Evolutionary conservation across 2,113 vertebrate species (phyloP).

Genomic region (Xenotilapia caudafasciata): DNA sequence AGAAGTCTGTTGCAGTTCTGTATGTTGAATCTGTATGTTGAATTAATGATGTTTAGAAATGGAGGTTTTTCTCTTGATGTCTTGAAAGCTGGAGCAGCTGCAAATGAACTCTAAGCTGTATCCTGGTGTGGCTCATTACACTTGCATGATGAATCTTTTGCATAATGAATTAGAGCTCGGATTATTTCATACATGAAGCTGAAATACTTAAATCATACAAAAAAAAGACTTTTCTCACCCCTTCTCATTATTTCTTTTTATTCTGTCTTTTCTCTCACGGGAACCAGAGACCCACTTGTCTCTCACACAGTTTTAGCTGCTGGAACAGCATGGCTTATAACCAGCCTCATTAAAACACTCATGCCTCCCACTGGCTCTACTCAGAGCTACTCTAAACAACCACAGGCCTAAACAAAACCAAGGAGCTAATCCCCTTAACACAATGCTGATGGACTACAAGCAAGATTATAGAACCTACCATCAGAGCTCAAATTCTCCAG

Average conservation of each 20-base stretch:
- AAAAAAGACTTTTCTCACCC: not conserved
- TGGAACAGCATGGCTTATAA: conserved; percentile 36
- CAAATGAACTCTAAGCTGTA: not conserved
- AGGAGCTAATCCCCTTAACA: conserved; percentile 19
- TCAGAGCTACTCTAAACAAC: conserved; percentile 29
- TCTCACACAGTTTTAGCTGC: conserved; percentile 35
- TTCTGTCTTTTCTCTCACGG: conserved; percentile 19
- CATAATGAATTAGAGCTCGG: not conserved
- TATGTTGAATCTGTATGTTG: not conserved
- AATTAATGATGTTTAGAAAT: not conserved
- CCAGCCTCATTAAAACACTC: conserved; percentile 39
- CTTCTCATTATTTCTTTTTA: not conserved
- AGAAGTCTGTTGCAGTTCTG: not conserved
- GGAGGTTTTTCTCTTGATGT: not conserved
- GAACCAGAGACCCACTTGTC: conserved; percentile 36
- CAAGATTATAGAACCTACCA: not conserved
- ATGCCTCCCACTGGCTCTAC: conserved; percentile 17
- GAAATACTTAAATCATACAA: not conserved
- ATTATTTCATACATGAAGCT: not conserved
- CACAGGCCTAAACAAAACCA: conserved; percentile 35
- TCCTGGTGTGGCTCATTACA: not conserved
- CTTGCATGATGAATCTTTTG: not conserved
- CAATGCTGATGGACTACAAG: not conserved
- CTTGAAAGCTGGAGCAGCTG: not conserved
- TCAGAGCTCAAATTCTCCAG: not conserved